Base-by-base conservation (phyloP, 2,113 vertebrate species). In the Paraplagusia blochii region DNA sequence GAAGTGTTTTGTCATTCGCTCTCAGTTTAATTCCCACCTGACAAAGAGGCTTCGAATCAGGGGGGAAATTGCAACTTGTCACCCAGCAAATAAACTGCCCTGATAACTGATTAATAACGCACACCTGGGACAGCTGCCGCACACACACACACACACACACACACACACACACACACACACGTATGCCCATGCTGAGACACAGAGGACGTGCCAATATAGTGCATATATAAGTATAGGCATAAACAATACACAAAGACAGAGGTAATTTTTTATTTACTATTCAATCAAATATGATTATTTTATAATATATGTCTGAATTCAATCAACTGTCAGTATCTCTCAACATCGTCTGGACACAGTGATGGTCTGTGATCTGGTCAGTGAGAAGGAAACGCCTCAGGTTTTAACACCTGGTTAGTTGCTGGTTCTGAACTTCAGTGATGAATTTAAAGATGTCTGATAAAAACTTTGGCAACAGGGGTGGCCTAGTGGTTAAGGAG, bases 1-100 rank as follows among this genome's bases (percentile, higher is more conserved):
- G 94, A 95, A 96, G 93, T 98, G 95, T 98, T 98, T 95, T 99
- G 95, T 98, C 95, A 97, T 92, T 91, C 93, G 92, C 85, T 90
- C 92, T 92, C 88, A 89, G 92, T 89, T 90, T 98, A 98, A 99
- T 99, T 99, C 95, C 94, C 94, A 98, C 95, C 96, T 99, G 96
- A 99, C 95, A 97, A 94, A 93, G 71, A 84, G 89, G 93, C 88
- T 90, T 90, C 92, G 93, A 97, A 95, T 97, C 93, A 93, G 92
- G 88, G 88, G 77, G 92, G 92, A 95, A 97, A 98, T 98, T 98
- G 94, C 94, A 94, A 97, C 95, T 95, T 99, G 95, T 98, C 96
- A 98, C 90, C 91, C 91, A 91, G 89, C 92, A 94, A 97, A 97
- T 95, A 95, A 96, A 95, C 94, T 91, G 92, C 91, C 69, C 92